phyloP scores from a whole-genome alignment of 1,140 invertebrate species.

The Harlomillsia oculata region DNA sequence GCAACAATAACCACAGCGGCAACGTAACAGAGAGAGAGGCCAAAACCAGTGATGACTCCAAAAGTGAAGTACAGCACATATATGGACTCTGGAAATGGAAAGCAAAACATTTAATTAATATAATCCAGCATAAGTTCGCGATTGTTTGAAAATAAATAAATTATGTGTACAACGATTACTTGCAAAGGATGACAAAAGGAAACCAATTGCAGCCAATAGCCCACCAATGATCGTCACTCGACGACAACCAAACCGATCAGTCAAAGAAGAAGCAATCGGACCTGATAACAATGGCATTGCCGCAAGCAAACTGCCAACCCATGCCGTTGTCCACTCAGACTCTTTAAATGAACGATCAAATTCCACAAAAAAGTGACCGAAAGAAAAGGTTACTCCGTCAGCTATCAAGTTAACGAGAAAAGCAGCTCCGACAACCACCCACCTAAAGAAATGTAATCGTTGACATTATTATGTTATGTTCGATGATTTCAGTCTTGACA shows the following conservation, averaged over 20 bases:
- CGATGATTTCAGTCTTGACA: too few relatives aligned
- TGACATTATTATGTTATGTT: too few relatives aligned
- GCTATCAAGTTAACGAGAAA: constrained; percentile 86
- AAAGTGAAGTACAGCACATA: constrained; percentile 72
- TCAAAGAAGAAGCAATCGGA: constrained; percentile 76
- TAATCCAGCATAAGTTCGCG: neutral
- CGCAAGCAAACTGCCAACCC: constrained; percentile 81
- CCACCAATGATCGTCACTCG: constrained; percentile 69
- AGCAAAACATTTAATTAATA: neutral
- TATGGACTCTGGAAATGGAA: constrained; percentile 51
- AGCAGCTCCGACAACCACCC: constrained; percentile 64
- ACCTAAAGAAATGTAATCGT: constrained; percentile 49
- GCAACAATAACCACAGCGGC: constrained; percentile 87
- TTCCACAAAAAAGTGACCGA: constrained; percentile 78
- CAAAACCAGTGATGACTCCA: constrained; percentile 74
- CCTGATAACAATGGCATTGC: constrained; percentile 80
- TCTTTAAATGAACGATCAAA: constrained; percentile 70
- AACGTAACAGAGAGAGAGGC: constrained; percentile 69
- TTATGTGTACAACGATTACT: constrained; percentile 21
- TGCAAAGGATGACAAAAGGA: constrained; percentile 64
- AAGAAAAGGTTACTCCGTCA: constrained; percentile 89
- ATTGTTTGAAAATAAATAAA: neutral
- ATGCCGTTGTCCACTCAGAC: constrained; percentile 74
- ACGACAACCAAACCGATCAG: constrained; percentile 75
- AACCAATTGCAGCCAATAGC: constrained; percentile 65